Evolutionary conservation across 2,888 invertebrate genomes (phyloP), one percentile per base, ranked within the genome.

Genomic region (Bimastos eiseni): DNA sequence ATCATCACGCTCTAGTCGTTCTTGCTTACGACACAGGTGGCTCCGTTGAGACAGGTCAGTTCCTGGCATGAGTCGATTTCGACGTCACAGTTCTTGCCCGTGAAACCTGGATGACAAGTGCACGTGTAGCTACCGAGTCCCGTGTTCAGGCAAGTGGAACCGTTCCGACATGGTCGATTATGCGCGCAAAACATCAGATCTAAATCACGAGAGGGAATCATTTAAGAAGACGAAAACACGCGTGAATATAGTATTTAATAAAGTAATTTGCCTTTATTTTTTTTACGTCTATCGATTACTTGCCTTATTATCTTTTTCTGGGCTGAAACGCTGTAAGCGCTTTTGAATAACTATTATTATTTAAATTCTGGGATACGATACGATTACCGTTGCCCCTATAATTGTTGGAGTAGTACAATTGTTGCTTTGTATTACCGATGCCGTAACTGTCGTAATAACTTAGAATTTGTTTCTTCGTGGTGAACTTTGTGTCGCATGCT

Each of bases 111-210:
- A 55, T 97, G 97, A 94, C 99, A 99, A 92, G 97, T 96, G 96
- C 99, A 99, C 49, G 98, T 98, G 96, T 98, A 99, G 93, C 97
- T 97, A 49, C 98, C 98, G 95, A 97, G 97, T 91, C 98, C 98
- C 93, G 98, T 98, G 96, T 99, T 99, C 95, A 97, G 97, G 96
- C 99, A 99, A 93, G 98, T 98, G 94, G 98, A 98, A 90, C 97
- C 97, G 94, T 98, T 98, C 93, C 96, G 96, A 96, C 98, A 98
- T 55, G 98, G 98, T 92, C 97, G 97, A 95, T 99, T 98, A 95
- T 98, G 98, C 92, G 98, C 99, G 96, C 99, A 99, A 96, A 98
- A 99, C 96, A 99, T 99, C 93, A 99, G 96, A 96, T 99, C 99
- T 97, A 95, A 88, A 49, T 24, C 24, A 49, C 49, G 6, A 1